Evolutionary conservation across 2,888 invertebrate species (phyloP), one percentile per base, ranked within the genome.

Genomic region (Helicoverpa assulta): DNA sequence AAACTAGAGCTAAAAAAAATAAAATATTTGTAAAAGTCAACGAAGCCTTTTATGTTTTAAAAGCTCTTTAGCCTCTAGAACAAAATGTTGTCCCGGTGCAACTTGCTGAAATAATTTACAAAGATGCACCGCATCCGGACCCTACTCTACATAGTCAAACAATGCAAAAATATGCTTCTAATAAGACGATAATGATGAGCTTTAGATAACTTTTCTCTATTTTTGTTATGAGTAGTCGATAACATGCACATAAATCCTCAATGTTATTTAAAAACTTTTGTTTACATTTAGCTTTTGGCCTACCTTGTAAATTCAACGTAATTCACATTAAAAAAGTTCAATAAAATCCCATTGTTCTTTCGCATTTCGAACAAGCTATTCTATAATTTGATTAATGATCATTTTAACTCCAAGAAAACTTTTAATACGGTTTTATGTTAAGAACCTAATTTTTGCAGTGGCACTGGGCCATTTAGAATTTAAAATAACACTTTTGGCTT

Each of bases 401-500:
- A 50, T 59, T 12, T n/a, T 1, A 37, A 10, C 54, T 53, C 3
- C n/a, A 14, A 37, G 14, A 47, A 50, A 19, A 40, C 6, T 18
- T 19, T 18, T 40, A 2, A 10, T 33, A 2, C 21, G 21, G 43
- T 18, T n/a, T 47, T 6, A 47, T 47, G 40, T 40, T 8, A 47
- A 4, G 43, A 10, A 40, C 6, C 16, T 60, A 29, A 40, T 29
- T 66, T 52, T 19, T 73, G 78, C 50, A 72, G 29, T 53, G 53
- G 16, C 6, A 43, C 60, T 18, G 50, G 21, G 50, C 18, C 50
- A 51, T 47, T 50, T 21, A 21, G 40, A 52, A 50, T 8, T 16
- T 55, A 71, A 59, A 71, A 57, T 53, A 50, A 33, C 5, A 51
- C n/a, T 74, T 74, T 74, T 67, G 53, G 3, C 52, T 33, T 0